Conservation (phyloP, 1,140 invertebrate genomes). For the Elysia chlorotica region DNA sequence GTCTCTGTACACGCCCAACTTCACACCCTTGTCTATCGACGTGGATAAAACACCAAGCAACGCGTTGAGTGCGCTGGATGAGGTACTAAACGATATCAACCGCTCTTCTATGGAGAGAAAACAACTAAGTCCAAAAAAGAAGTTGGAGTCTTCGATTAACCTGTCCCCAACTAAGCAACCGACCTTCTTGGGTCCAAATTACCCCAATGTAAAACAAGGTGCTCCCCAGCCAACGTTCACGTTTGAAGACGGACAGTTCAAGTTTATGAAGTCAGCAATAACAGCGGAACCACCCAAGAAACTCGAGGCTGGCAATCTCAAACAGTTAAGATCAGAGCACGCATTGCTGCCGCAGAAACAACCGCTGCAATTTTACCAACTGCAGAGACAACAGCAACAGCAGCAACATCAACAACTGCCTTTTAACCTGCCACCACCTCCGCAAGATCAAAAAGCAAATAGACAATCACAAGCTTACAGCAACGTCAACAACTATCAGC, state of each 20-base stretch:
- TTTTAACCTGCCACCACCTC: constrained; percentile 21
- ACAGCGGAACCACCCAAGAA: neutral
- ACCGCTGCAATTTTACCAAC: constrained; percentile 31
- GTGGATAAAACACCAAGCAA: constrained; percentile 27
- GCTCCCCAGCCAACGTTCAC: neutral
- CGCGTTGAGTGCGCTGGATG: constrained; percentile 47
- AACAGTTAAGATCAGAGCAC: neutral
- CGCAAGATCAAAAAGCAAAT: constrained; percentile 10
- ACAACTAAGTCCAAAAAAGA: constrained; percentile 41
- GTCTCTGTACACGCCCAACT: constrained; percentile 43
- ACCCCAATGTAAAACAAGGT: constrained; percentile 9
- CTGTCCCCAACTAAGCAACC: constrained; percentile 3
- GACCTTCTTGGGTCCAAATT: constrained; percentile 9
- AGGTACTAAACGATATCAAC: constrained; percentile 51
- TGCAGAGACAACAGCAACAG: constrained; percentile 13
- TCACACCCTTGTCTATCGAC: constrained; percentile 46
- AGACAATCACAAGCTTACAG: constrained; percentile 7
- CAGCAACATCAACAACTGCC: too few relatives aligned
- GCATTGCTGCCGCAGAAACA: constrained; percentile 22
- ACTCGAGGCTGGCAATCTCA: neutral
- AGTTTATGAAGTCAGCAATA: constrained; percentile 2
- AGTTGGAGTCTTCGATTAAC: constrained; percentile 27
- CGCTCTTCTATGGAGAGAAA: constrained; percentile 45
- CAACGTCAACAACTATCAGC: constrained; percentile 39
- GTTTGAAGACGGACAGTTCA: constrained; percentile 6